Evolutionary conservation across 2,888 invertebrate genomes (phyloP), one percentile per base, ranked within the genome.

Genomic region (Patella depressa): DNA sequence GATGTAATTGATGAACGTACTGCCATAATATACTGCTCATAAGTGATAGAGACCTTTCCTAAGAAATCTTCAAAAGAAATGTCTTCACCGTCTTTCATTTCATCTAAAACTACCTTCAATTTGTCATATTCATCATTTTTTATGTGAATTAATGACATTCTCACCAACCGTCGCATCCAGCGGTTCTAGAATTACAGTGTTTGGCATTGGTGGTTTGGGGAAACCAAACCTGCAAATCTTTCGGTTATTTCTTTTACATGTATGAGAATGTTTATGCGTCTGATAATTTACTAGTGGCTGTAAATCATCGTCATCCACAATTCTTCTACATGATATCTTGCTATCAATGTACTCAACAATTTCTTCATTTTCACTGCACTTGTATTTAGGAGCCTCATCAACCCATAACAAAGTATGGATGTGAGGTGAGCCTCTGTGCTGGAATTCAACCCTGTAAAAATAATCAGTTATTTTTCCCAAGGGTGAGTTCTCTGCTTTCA

Each of bases 381-480:
- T 82, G 70, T 82, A 71, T 29, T 59, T 79, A 34, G 81, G 82
- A 0, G 84, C 81, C 78, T 80, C 72, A 54, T 82, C 76, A 7
- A 82, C 79, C 83, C 85, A 84, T n/a, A 77, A 74, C 54, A 85
- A 70, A 74, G 80, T 79, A 65, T 85, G 85, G 2, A 84, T 80
- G 76, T 85, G 83, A 12, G 85, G 85, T 9, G 82, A 83, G 2
- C 86, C 86, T 12, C 85, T 74, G n/a, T 81, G 80, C 71, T 85
- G 87, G 86, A 34, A 87, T 84, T 84, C 85, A 12, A 83, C 82
- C 29, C 83, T 76, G 71, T 80, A 84, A 71, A 81, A 82, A 72
- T 24, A 84, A 72, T 85, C 84, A 15, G 29, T 29, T 12, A 83
- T 73, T 59, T 82, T 71, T 17, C 84, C 82, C 29, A 84, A 69